Percentiles rank a stretch among this genome's conserved stretches.
Conservation (phyloP, 1,140 invertebrate species). For the Mercenaria mercenaria region DNA sequence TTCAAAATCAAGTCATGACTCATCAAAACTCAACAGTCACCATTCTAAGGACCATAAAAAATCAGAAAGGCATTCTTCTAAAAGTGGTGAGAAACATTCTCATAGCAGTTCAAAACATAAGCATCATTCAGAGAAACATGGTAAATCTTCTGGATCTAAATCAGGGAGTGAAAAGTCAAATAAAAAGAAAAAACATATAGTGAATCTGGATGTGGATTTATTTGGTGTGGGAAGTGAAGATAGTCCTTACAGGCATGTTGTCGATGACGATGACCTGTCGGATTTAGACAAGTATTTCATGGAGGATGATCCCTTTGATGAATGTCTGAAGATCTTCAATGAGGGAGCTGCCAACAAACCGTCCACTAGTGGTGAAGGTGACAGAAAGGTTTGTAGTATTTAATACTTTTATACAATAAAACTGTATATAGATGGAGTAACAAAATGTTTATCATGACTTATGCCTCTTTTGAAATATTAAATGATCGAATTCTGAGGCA, state of each 20-base stretch:
- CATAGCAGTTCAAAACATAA: background rate
- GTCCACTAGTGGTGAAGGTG: constrained; percentile 17
- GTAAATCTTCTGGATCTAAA: constrained; percentile 10
- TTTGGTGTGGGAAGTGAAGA: constrained; percentile 72
- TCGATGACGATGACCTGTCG: constrained; percentile 82
- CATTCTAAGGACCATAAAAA: constrained; percentile 7
- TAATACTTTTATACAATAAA: background rate
- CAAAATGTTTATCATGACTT: background rate
- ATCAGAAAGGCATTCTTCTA: background rate
- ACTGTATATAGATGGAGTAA: background rate
- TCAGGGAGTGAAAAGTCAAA: constrained; percentile 27
- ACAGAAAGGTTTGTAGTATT: constrained; percentile 70
- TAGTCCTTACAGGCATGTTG: background rate
- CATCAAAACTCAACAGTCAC: constrained; percentile 9
- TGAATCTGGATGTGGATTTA: constrained; percentile 75
- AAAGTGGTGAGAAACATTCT: constrained; percentile 1
- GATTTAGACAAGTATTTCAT: constrained; percentile 86
- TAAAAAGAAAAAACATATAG: constrained; percentile 68
- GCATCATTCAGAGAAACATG: constrained; percentile 27
- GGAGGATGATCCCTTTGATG: constrained; percentile 89
- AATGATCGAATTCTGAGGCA: too few relatives aligned
- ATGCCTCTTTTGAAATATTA: too few relatives aligned
- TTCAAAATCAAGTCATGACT: constrained; percentile 34
- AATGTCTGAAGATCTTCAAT: constrained; percentile 92
- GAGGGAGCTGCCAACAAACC: constrained; percentile 79